Evolutionary conservation across 2,888 invertebrate genomes (phyloP), one percentile per base, ranked within the genome.

Genomic region (Tetranychus truncatus): DNA sequence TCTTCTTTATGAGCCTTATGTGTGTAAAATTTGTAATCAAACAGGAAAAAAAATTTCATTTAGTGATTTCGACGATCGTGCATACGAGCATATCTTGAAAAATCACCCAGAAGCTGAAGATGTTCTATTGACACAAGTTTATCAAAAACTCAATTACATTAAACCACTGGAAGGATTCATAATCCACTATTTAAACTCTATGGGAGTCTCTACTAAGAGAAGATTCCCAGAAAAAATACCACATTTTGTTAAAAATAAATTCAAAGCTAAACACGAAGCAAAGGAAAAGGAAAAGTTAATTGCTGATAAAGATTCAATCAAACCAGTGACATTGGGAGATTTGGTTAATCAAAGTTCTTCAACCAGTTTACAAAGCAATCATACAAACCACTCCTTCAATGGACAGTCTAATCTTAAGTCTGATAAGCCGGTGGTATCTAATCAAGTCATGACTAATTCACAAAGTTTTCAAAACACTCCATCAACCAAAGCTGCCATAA

Each of bases 1-100:
- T 44, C 34, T 74, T 34, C n/a, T 15, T 44, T 74, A 74, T 74
- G 44, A 24, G 18, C 74, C 74, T 5, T 74, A 66, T 18, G 8
- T 18, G 8, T 74, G 74, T n/a, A 24, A 11, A 9, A 74, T 44
- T 15, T 74, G 74, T 66, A 21, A 15, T 1, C 7, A 74, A 74
- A 66, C 34, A 18, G 74, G 74, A 6, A 24, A n/a, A 21, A n/a
- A 66, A 5, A 66, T 15, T 74, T 9, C 44, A 5, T 1, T 74
- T 8, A 66, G 45, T 74, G 66, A 44, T 7, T 74, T 74, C 18
- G 74, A 66, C n/a, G 11, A 66, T 66, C 55, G 55, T 15, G 55
- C 55, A 18, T 69, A 69, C n/a, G 21, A 24, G 11, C 69, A 69
- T 24, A 69, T 69, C 9, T 69, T 69, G 21, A 69, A 69, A 24